phyloP scores from a whole-genome alignment of 2,113 vertebrate species.

The Hippocampus abdominalis region DNA sequence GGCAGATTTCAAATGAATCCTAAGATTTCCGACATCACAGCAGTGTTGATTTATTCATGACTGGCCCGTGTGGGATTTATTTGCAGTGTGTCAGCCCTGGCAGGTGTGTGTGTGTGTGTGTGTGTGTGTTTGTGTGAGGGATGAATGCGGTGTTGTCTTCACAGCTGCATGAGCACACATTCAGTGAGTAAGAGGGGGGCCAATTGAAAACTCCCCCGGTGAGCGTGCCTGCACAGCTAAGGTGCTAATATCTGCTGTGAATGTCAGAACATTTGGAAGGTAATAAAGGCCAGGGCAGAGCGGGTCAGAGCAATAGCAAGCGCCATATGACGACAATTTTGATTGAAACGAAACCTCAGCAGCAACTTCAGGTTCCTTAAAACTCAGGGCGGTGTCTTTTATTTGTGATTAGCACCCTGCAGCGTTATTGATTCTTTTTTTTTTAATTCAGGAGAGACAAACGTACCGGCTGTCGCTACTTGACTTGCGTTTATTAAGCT shows the following conservation, averaged over 20 bases:
- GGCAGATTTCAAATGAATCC: neutral
- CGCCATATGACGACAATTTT: neutral
- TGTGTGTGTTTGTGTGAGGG: neutral
- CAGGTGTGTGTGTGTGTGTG: neutral
- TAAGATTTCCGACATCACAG: neutral
- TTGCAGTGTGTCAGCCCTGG: neutral
- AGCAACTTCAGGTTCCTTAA: neutral
- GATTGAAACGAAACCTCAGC: neutral
- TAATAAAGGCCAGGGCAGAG: neutral
- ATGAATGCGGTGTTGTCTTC: constrained; percentile 7
- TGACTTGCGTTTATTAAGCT: neutral
- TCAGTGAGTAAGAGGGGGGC: neutral
- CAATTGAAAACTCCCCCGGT: neutral
- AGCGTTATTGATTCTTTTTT: neutral
- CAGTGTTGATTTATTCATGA: constrained; percentile 4
- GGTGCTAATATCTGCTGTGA: neutral
- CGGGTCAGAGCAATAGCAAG: neutral
- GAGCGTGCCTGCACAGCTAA: neutral
- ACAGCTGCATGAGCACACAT: neutral
- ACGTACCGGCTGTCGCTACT: neutral
- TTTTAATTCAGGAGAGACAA: neutral
- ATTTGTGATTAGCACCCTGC: neutral
- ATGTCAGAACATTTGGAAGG: neutral
- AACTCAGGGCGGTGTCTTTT: neutral
- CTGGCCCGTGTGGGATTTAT: neutral